Base-by-base conservation (phyloP, 2,113 vertebrate species). In the Salvelinus alpinus region DNA sequence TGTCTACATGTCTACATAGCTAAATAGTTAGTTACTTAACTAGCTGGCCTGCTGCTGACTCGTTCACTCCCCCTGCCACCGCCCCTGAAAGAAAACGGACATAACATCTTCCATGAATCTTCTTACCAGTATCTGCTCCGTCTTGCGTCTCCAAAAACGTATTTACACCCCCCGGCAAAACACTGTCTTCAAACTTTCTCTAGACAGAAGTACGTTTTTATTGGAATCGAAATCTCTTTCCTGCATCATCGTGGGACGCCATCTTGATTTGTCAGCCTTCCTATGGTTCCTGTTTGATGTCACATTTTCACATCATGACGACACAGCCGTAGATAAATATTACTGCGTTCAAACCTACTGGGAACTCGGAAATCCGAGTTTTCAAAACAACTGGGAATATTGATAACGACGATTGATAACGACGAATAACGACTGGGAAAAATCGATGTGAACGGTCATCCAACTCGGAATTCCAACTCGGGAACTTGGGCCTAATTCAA, bases 191-290 rank as follows among this genome's bases (percentile, higher is more conserved):
- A 18, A 69, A 83, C 70, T 13, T 80, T 20, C 5, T 62, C 22
- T 67, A 31, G 18, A 13, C 54, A 78, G 34, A 66, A 82, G 78
- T 89, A 44, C 9, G 38, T 44, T 44, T 91, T 92, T 93, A 93
- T 77, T 91, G 88, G 86, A 86, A 83, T 76, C 85, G 82, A 86
- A 81, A 85, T 79, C 87, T 89, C 88, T 91, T 93, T 91, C 91
- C 93, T 91, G 91, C 81, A 92, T 92, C 90, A 87, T 84, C 90
- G 91, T 89, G 84, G 86, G 90, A 88, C 92, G 93, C 94, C 93
- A 94, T 94, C 91, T 94, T 95, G 92, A 82, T 90, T 90, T 86
- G 79, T 90, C 87, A 82, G 81, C 80, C 87, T 84, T 82, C 67
- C 69, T 76, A 85, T 84, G 82, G 86, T 89, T 92, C 89, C 93